phyloP scores from a whole-genome alignment of 2,113 vertebrate genomes.

The Sterna hirundo region DNA sequence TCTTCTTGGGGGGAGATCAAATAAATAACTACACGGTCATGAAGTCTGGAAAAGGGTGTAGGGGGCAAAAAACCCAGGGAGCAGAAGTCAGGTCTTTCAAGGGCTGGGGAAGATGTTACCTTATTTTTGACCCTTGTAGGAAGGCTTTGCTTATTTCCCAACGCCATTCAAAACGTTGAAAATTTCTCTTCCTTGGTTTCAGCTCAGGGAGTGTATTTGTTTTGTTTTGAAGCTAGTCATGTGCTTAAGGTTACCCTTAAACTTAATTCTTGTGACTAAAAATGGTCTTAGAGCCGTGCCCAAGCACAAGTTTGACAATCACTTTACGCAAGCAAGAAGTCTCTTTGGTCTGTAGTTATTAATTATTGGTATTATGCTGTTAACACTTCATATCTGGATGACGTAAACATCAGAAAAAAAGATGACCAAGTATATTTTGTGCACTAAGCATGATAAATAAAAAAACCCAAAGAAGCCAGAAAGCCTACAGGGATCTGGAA shows the following conservation, averaged over 20 bases:
- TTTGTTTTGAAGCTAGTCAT: background rate
- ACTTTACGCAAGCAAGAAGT: background rate
- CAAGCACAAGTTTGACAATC: background rate
- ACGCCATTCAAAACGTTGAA: background rate
- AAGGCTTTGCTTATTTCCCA: background rate
- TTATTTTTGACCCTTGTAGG: background rate
- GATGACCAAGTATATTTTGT: background rate
- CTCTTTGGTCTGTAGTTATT: background rate
- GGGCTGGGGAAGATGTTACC: background rate
- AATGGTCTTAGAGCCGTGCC: background rate
- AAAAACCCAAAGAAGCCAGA: background rate
- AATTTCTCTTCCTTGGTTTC: background rate
- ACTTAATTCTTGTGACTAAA: background rate
- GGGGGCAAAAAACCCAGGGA: background rate
- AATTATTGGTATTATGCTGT: background rate
- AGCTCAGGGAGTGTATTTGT: background rate
- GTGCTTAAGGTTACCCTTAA: background rate
- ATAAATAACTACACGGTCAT: background rate
- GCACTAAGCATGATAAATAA: background rate
- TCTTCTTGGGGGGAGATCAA: background rate
- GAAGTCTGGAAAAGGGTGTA: background rate
- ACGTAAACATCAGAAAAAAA: background rate
- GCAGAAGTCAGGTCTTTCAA: background rate
- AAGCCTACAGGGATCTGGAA: background rate
- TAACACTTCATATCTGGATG: background rate